Base-by-base conservation (phyloP, 35 echinoderm and acorn worm species). In the Stichopus chloronotus region DNA sequence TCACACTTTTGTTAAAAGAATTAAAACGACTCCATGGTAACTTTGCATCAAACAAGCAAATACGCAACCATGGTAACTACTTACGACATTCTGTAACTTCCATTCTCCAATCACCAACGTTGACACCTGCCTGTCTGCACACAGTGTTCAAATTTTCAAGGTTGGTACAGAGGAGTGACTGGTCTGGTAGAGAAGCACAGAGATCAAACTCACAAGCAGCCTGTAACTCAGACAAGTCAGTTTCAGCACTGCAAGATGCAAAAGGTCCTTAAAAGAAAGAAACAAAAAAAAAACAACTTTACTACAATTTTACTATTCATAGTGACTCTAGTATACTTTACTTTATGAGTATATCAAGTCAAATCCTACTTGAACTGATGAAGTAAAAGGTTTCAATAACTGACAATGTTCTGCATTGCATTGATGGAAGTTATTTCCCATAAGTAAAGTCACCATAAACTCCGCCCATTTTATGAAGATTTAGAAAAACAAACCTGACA, bases 11-110 rank as follows among this genome's bases (percentile, higher is more conserved):
- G 59, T 10, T 65, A 65, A 16, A 65, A 19, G 9, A 65, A 65
- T 4, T 14, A 0, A 14, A 65, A 0, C 4, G 61, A 65, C 4
- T 65, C 11, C 11, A 65, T 14, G 11, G 11, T 65, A 65, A 65
- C 61, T 43, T 43, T 9, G 19, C 0, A 14, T 65, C 61, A 19
- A 4, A 65, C 19, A 65, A 14, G 61, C 13, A 19, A 65, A 11
- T 19, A 65, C 9, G 61, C 19, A 19, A 65, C 9, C 9, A 1
- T 63, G 60, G 9, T 7, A 12, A 3, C 5, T 81, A 81, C 78
- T 30, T 81, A 81, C 78, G 5, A 17, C 78, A 81, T 25, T 81
- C 22, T 81, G 78, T 43, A 16, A 81, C 23, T 55, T 81, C 78
- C 13, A 8, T 25, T 55, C 78, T 81, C 78, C 78, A 81, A 43